Conservation (phyloP, 2,797 vertebrate species). For the Brachymystax lenok region DNA sequence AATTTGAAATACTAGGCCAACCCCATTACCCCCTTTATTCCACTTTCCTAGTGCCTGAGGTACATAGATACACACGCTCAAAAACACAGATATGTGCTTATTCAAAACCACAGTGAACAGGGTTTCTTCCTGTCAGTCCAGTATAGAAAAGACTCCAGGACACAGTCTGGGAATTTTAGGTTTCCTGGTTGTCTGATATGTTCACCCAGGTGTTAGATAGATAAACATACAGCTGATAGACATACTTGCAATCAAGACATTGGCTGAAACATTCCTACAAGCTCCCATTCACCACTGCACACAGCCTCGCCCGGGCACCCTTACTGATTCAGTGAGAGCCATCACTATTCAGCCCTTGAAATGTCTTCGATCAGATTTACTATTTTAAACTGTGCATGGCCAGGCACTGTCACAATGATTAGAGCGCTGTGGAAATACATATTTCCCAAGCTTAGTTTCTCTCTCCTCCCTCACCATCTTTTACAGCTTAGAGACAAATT, state of each 20-base stretch:
- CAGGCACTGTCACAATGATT: conserved; percentile 50
- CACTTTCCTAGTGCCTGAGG: not conserved
- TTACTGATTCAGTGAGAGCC: conserved; percentile 22
- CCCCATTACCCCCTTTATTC: not conserved
- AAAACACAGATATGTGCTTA: not conserved
- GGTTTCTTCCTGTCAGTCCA: not conserved
- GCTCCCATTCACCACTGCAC: not conserved
- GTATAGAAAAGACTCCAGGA: not conserved
- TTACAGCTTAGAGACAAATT: conserved; percentile 64
- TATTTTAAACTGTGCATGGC: conserved; percentile 61
- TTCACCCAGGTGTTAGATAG: not conserved
- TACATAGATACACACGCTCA: not conserved
- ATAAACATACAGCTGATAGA: not conserved
- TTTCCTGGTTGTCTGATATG: not conserved
- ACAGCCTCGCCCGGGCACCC: not conserved
- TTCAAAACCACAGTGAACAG: not conserved
- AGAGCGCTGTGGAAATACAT: conserved; percentile 52
- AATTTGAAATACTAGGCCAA: not conserved
- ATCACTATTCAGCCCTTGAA: conserved; percentile 58
- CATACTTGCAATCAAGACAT: not conserved
- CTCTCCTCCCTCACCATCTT: conserved; percentile 49
- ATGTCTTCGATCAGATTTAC: conserved; percentile 66
- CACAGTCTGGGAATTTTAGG: not conserved
- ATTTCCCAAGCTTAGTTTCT: conserved; percentile 42
- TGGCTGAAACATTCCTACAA: not conserved